Conservation (phyloP, 2,113 vertebrate genomes). For the Anoura caudifer region DNA sequence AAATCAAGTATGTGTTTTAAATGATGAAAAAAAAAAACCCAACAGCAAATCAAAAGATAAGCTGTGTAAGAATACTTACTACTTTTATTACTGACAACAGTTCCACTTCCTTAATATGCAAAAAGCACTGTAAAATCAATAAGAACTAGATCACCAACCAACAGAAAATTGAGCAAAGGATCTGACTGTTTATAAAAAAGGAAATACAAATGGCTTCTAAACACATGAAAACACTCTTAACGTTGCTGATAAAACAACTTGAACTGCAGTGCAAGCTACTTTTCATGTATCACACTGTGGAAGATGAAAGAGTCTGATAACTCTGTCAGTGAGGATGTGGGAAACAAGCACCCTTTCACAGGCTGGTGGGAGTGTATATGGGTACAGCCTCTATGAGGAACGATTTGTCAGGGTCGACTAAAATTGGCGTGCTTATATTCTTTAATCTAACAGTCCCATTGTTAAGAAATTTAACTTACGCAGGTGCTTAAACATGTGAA, state of each 20-base stretch:
- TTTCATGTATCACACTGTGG: neutral
- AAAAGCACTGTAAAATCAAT: neutral
- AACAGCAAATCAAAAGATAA: neutral
- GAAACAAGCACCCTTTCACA: neutral
- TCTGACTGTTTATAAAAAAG: neutral
- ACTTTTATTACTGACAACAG: neutral
- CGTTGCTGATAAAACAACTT: neutral
- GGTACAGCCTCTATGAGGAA: neutral
- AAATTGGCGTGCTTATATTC: rapidly evolving
- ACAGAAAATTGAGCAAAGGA: neutral
- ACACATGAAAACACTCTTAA: neutral
- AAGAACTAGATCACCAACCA: neutral
- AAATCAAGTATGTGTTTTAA: neutral
- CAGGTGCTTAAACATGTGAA: neutral
- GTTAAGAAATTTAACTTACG: neutral
- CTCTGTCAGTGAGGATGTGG: neutral
- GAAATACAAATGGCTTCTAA: neutral
- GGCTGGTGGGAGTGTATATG: neutral
- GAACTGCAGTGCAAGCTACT: neutral
- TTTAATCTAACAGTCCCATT: neutral
- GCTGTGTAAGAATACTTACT: neutral
- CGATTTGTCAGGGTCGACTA: neutral
- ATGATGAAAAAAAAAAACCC: neutral
- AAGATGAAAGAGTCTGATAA: neutral
- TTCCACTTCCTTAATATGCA: neutral